phyloP scores from a whole-genome alignment of 2,113 vertebrate species.

The Cariama cristata region DNA sequence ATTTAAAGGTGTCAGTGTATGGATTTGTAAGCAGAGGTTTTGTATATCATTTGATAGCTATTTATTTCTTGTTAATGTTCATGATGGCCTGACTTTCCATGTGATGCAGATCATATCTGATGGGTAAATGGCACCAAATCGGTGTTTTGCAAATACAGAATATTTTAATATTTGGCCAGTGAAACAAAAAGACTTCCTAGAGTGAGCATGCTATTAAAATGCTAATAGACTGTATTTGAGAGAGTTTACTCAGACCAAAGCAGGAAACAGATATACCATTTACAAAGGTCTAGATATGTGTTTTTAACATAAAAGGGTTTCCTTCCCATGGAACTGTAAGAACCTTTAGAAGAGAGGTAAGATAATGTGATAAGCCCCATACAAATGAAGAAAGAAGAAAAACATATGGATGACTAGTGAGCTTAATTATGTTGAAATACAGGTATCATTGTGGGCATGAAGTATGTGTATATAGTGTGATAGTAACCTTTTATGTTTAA shows the following conservation, averaged over 20 bases:
- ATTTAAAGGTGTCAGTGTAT: background rate
- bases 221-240: conserved; percentile 18
- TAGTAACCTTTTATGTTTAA: background rate
- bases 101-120: background rate
- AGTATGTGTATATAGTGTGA: background rate
- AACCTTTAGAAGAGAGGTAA: background rate
- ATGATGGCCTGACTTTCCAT: background rate
- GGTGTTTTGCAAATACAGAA: conserved; percentile 1
- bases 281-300: background rate
- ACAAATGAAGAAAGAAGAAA: background rate
- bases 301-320: conserved; percentile 27
- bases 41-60: background rate
- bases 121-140: background rate
- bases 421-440: background rate
- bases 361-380: background rate
- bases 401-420: background rate
- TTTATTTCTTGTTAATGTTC: conserved; percentile 9
- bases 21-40: conserved; percentile 9
- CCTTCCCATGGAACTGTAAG: background rate
- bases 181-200: conserved; percentile 54
- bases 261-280: background rate
- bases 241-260: conserved; percentile 29
- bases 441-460: background rate
- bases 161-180: conserved; percentile 3
- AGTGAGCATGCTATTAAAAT: conserved; percentile 54